phyloP scores from a whole-genome alignment of 2,113 vertebrate genomes.

The Periophthalmus modestus region DNA sequence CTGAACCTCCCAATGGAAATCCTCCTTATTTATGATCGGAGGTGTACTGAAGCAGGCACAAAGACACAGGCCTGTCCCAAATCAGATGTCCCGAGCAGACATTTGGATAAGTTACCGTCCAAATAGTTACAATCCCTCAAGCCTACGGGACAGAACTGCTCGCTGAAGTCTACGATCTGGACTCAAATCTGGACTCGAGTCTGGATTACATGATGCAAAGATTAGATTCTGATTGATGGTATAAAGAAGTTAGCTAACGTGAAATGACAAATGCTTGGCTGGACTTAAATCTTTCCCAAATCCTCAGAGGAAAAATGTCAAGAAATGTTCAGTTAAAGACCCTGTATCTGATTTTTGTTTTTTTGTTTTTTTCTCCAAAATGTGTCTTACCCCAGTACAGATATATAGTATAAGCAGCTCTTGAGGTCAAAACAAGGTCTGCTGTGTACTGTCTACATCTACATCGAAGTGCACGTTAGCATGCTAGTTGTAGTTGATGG shows the following conservation, averaged over 20 bases:
- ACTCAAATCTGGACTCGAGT: background rate
- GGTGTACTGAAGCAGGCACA: slow-evolving; percentile 15
- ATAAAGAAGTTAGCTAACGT: background rate
- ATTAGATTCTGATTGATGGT: background rate
- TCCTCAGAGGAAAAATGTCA: background rate
- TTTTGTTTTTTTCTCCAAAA: too few species aligned
- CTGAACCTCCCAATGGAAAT: slow-evolving; percentile 33
- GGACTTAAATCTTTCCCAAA: slow-evolving; percentile 13
- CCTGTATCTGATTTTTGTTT: background rate
- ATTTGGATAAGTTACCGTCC: slow-evolving; percentile 26
- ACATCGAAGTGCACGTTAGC: too few species aligned
- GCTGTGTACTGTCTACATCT: too few species aligned
- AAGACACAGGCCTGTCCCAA: slow-evolving; percentile 15
- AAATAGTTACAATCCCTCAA: background rate
- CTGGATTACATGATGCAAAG: background rate
- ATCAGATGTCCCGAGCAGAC: slow-evolving; percentile 48
- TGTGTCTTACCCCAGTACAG: too few species aligned
- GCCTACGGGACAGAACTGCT: background rate
- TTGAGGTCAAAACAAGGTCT: too few species aligned
- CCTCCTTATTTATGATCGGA: slow-evolving; percentile 25
- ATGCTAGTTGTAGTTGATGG: too few species aligned
- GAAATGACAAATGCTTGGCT: slow-evolving; percentile 1
- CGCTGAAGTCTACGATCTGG: slow-evolving; percentile 13
- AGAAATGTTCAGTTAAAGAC: background rate
- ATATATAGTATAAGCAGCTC: too few species aligned